Percentiles rank a stretch among this genome's conserved stretches.
Evolutionary conservation across 2,797 vertebrate species (phyloP).

Genomic region (Poecilia velifera): DNA sequence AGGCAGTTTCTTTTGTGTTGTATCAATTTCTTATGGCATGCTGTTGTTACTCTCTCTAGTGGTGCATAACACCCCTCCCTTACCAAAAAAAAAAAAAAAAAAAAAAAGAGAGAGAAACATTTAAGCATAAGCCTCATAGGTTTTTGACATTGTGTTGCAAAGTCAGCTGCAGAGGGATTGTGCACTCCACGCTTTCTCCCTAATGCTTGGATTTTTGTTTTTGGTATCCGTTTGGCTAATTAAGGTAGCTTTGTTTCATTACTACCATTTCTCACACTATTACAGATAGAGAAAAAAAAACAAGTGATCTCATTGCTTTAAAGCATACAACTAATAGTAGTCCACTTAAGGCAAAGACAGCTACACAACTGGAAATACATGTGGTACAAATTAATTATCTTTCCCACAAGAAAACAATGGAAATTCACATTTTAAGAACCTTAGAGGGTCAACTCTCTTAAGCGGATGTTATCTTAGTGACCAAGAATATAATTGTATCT

Average conservation of each 20-base stretch:
- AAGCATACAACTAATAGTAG: neutral
- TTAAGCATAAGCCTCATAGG: conserved; percentile 45
- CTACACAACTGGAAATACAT: neutral
- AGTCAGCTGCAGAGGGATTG: conserved; percentile 41
- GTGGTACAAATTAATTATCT: neutral
- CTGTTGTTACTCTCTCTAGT: conserved; percentile 62
- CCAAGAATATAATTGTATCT: neutral
- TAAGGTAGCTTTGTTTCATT: neutral
- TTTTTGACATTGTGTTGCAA: conserved; percentile 48
- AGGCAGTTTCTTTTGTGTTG: conserved; percentile 71
- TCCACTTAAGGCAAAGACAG: neutral
- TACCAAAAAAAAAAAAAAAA: neutral
- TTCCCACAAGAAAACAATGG: neutral
- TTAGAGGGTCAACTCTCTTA: neutral
- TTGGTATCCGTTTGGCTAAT: neutral
- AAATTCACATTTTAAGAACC: neutral
- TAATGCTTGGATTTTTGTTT: conserved; percentile 15
- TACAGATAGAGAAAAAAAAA: neutral
- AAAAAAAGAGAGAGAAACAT: conserved; percentile 15
- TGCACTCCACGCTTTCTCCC: conserved; percentile 15
- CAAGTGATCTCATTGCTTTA: neutral
- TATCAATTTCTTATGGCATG: conserved; percentile 68
- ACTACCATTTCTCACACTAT: neutral
- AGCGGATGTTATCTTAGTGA: neutral
- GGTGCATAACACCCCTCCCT: conserved; percentile 59